Evolutionary conservation across 2,113 vertebrate genomes (phyloP).

Genomic region (Tachuris rubrigastra): DNA sequence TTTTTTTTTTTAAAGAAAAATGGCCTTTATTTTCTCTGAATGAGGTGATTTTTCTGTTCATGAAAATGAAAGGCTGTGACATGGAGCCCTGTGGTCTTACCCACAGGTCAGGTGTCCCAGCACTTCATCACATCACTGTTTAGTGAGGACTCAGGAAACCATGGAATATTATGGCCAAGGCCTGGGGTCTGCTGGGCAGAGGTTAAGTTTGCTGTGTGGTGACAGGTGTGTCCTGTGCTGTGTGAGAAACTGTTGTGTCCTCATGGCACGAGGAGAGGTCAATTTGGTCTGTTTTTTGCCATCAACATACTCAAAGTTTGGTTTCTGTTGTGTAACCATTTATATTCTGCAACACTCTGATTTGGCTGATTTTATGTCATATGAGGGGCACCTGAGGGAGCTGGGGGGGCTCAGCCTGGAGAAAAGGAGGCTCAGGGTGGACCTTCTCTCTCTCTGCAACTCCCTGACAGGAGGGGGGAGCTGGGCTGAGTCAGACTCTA

Average conservation of each 20-base stretch:
- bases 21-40: neutral
- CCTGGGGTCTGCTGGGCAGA: neutral
- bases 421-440: too few relatives aligned
- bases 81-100: neutral
- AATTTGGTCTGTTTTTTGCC: neutral
- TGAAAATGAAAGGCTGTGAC: neutral
- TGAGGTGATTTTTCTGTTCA: neutral
- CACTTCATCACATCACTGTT: neutral
- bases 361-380: too few relatives aligned
- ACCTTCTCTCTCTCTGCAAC: too few relatives aligned
- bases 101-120: neutral
- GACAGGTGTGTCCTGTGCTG: neutral
- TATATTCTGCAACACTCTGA: neutral
- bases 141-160: neutral
- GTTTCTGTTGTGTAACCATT: neutral
- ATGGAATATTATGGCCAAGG: neutral
- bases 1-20: neutral
- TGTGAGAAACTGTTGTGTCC: neutral
- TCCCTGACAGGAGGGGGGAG: too few relatives aligned
- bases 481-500: too few relatives aligned
- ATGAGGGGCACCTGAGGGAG: neutral
- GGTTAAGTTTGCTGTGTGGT: rapidly evolving
- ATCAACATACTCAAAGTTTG: neutral
- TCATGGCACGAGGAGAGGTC: neutral
- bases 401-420: neutral